Conservation (phyloP, 2,888 invertebrate genomes). For the Cheilosia scutellata region DNA sequence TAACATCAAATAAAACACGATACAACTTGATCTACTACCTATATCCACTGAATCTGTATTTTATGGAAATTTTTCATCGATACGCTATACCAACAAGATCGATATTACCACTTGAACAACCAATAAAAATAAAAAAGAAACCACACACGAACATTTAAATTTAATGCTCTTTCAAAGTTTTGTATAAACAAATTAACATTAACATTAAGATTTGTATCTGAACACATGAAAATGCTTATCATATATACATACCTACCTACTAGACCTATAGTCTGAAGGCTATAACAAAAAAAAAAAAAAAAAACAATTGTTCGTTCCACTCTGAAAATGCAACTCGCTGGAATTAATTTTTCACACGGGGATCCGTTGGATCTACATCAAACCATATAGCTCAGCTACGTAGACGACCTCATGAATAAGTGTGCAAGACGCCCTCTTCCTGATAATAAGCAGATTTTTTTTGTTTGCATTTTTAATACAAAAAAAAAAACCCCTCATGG, state of each 20-base stretch:
- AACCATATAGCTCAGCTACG: not conserved
- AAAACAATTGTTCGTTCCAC: slow-evolving; percentile 19
- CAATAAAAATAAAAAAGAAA: slow-evolving; percentile 41
- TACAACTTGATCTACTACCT: slow-evolving; percentile 68
- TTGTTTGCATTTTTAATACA: slow-evolving; percentile 25
- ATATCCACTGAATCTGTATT: slow-evolving; percentile 52
- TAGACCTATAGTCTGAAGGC: too few relatives aligned
- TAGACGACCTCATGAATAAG: slow-evolving; percentile 4
- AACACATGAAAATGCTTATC: not conserved
- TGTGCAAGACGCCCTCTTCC: slow-evolving; percentile 59
- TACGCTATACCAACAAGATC: slow-evolving; percentile 14
- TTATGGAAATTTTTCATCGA: slow-evolving; percentile 64
- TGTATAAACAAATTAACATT: slow-evolving; percentile 40
- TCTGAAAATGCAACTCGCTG: slow-evolving; percentile 47
- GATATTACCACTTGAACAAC: slow-evolving; percentile 50
- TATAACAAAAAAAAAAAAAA: slow-evolving; percentile 4
- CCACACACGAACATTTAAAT: slow-evolving; percentile 64
- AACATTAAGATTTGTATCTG: slow-evolving; percentile 22
- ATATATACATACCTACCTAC: too few relatives aligned
- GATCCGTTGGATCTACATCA: slow-evolving; percentile 8
- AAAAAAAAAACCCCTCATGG: not conserved
- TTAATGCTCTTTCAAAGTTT: slow-evolving; percentile 28
- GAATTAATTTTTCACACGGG: slow-evolving; percentile 41
- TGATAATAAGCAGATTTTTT: slow-evolving; percentile 60
- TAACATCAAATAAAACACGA: slow-evolving; percentile 72